A percentile compares a stretch with the other conserved stretches of the same genome.
Conservation (phyloP, 53 echinoderm and acorn worm genomes). For the Mesocentrotus franciscanus region DNA sequence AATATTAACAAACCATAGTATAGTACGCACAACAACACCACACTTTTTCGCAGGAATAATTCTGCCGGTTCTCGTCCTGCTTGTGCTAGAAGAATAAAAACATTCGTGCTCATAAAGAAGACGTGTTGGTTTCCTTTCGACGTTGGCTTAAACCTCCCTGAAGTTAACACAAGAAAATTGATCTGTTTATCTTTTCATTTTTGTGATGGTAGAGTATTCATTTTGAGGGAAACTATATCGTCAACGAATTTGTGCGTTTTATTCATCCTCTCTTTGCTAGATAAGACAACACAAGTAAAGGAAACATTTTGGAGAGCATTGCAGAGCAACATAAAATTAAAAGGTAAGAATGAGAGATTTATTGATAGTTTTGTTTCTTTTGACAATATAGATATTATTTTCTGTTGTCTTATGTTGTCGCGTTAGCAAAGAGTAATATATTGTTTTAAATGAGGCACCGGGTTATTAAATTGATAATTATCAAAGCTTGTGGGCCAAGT, state of each 20-base stretch:
- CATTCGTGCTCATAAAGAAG: neutral
- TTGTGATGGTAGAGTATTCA: neutral
- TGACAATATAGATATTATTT: neutral
- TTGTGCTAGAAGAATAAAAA: no score
- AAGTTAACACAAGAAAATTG: neutral
- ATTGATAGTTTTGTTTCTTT: neutral
- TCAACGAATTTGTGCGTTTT: neutral
- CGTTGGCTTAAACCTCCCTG: neutral
- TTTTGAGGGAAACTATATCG: neutral
- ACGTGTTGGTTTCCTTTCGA: neutral
- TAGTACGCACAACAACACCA: neutral
- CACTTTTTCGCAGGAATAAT: neutral
- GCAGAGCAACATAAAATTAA: neutral
- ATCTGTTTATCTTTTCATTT: neutral
- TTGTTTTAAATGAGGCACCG: no score
- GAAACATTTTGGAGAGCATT: neutral
- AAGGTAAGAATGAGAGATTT: neutral
- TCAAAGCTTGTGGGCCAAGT: no score
- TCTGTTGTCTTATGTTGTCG: neutral
- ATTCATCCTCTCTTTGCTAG: neutral
- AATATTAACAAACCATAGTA: conserved; percentile 48
- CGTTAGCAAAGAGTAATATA: neutral
- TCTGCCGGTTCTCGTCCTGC: neutral
- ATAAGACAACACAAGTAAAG: neutral
- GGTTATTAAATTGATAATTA: no score